Evolutionary conservation across 2,888 invertebrate genomes (phyloP), one percentile per base, ranked within the genome.

Genomic region (Axea sp.): DNA sequence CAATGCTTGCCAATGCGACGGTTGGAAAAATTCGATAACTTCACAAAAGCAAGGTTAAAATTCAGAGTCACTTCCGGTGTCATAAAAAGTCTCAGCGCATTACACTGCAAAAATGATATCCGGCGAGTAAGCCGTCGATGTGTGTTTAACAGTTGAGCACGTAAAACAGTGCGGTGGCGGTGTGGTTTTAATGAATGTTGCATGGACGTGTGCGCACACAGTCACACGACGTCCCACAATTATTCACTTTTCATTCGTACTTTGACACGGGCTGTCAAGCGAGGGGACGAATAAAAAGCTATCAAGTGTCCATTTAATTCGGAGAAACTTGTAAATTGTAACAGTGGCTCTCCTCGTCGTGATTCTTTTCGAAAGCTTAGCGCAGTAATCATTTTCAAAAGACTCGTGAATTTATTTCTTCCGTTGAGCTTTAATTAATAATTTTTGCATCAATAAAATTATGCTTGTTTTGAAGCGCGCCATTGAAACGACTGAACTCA

Each of bases 181-280:
- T 62, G 69, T 39, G 69, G 60, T 69, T 69, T 69, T 60, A 69
- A 69, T 62, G 69, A 69, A 60, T 69, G 60, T 62, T 62, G 47
- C 39, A 37, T 37, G 39, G 37, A 43, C 33, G 60, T 19, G 12
- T n/a, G 28, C 55, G 45, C 47, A 30, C 45, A 57, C 39, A 55
- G 37, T 14, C 57, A 17, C 41, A 15, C 28, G 37, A 12, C 43
- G 62, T 41, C 9, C 41, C 45, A 55, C 62, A 64, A 71, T 71
- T 71, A 71, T 71, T 49, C 64, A 64, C 62, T 71, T 71, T 71
- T 64, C 64, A 64, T 64, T 71, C 57, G 57, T 49, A 47, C 69
- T 62, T 47, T 71, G 71, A 62, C 64, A 43, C 71, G 64, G 15
- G 8, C 39, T 67, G 33, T 33, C 39, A 49, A 30, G 19, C 41